Conservation (phyloP, 2,888 invertebrate species). For the Sesia apiformis region DNA sequence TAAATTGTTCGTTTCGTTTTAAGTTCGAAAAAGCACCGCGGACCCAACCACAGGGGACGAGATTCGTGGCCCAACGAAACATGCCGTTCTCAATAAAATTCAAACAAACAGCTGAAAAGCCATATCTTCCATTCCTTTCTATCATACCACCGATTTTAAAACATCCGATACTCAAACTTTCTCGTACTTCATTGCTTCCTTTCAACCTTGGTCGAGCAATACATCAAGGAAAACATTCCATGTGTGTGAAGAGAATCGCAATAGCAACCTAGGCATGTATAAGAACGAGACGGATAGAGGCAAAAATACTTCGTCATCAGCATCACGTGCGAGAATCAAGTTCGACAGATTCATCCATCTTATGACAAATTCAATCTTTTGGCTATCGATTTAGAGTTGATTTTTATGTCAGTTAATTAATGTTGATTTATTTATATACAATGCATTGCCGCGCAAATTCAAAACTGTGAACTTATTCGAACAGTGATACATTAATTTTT, state of each 20-base stretch:
- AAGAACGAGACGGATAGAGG: neutral
- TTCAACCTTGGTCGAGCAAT: conserved; percentile 29
- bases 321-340: no score
- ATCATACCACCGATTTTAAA: conserved; percentile 38
- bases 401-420: no score
- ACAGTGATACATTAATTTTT: no score
- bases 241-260: conserved; percentile 24
- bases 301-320: no score
- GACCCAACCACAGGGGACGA: conserved; percentile 41
- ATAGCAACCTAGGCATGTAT: neutral
- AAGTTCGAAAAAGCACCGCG: conserved; percentile 38
- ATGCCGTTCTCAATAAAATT: conserved; percentile 18
- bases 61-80: conserved; percentile 50
- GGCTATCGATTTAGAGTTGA: no score
- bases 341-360: no score
- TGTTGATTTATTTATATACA: no score
- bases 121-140: conserved; percentile 40
- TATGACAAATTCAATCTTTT: no score
- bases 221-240: conserved; percentile 30
- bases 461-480: no score
- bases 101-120: conserved; percentile 11
- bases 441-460: no score
- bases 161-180: conserved; percentile 9
- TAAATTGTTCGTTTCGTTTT: conserved; percentile 43
- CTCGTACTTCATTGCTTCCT: neutral